These are phyloP conservation scores for Piprites chloris DNA, from an alignment of 2,113 vertebrate genomes.

Conservation along the genomic window DNA sequence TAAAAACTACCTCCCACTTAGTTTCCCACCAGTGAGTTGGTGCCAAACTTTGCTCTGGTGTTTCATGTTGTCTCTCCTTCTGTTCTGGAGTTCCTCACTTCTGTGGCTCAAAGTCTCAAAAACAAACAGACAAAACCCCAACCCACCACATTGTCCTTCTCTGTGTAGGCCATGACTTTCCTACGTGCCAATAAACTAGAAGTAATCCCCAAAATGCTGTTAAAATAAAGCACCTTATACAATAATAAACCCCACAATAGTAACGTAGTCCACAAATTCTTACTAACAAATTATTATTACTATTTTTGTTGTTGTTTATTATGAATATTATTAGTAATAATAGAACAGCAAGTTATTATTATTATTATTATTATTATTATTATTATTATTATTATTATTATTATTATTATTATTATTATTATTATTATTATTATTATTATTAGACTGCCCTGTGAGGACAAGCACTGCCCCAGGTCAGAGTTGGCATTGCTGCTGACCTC, in stretches of 20 bases:
- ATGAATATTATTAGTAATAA: no score
- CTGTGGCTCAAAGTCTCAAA: neutral
- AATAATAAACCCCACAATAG: neutral
- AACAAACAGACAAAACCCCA: neutral
- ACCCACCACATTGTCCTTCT: neutral
- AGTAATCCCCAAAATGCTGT: neutral
- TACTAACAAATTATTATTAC: neutral
- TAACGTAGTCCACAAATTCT: neutral
- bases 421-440: no score
- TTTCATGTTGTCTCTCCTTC: neutral
- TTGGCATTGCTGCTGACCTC: neutral
- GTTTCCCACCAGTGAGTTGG: neutral
- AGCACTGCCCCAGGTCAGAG: neutral
- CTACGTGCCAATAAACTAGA: neutral
- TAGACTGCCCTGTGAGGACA: neutral
- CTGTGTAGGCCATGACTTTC: neutral
- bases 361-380: no score
- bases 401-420: no score
- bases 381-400: no score
- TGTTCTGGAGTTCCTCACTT: neutral
- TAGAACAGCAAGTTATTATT: no score
- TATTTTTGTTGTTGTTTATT: no score
- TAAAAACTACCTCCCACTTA: neutral
- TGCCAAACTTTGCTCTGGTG: neutral
- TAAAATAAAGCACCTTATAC: neutral